Conservation (phyloP, 1,140 invertebrate genomes). For the Drosophila subpulchrella region DNA sequence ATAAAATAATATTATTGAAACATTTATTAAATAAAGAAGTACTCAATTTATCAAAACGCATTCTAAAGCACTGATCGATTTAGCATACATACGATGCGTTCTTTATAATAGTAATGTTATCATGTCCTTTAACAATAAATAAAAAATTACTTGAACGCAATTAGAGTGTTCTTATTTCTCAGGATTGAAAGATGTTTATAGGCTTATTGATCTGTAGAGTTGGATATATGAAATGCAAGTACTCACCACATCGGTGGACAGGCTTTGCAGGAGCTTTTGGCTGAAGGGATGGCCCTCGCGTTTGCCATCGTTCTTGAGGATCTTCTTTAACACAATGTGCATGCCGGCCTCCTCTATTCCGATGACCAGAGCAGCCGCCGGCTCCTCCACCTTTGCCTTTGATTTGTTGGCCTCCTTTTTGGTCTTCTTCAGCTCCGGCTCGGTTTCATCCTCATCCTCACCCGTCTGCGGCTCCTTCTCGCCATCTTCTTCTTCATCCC, state of each 20-base stretch:
- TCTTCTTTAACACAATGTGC: constrained; percentile 92
- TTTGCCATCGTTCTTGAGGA: constrained; percentile 88
- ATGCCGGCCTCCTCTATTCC: constrained; percentile 92
- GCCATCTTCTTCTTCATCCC: constrained; percentile 11
- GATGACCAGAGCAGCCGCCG: constrained; percentile 11
- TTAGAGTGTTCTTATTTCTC: neutral
- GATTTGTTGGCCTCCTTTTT: constrained; percentile 32
- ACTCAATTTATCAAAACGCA: constrained; percentile 9
- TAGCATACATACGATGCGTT: neutral
- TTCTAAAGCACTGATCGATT: constrained; percentile 3
- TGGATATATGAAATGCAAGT: neutral
- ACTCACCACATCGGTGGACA: constrained; percentile 68
- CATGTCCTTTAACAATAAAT: neutral
- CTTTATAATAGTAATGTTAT: constrained; percentile 2
- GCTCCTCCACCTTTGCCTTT: constrained; percentile 12
- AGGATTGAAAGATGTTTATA: neutral
- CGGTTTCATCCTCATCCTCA: constrained; percentile 62
- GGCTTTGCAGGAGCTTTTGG: constrained; percentile 80
- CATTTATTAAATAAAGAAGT: constrained; percentile 2
- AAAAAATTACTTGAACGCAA: neutral
- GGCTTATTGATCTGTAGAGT: neutral
- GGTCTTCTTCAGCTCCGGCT: constrained; percentile 34
- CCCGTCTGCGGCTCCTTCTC: neutral
- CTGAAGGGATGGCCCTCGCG: constrained; percentile 85
- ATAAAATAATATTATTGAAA: neutral